Base-by-base conservation (phyloP, 2,888 invertebrate genomes). In the Epistrophella euchroma region DNA sequence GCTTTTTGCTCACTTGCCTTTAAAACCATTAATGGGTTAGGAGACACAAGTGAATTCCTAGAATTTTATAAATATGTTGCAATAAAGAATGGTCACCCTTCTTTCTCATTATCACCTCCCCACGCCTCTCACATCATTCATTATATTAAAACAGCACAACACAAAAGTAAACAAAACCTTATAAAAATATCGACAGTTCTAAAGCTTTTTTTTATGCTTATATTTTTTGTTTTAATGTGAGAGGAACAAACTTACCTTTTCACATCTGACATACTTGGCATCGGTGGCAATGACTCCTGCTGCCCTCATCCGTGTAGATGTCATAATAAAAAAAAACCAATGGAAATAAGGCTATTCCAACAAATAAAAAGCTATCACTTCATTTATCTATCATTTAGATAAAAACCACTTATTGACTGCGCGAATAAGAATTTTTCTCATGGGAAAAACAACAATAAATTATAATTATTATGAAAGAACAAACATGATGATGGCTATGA, bases 261-360 rank as follows among this genome's bases (percentile, higher is more conserved):
- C 86, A 56, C 86, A 86, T 78, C 86, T 78, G 82, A 86, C 86
- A 66, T 86, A 86, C 64, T 86, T 82, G 52, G 82, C 52, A 73
- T 58, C 74, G 17, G 25, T 70, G 32, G 70, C 55, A 70, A 73
- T n/a, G 43, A 73, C 19, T 74, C 77, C 81, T 73, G 76, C 25
- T 56, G 81, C 73, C 85, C 73, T 64, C 73, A 47, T 73, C 50
- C 68, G 35, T 22, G 35, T 68, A 28, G 35, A 52, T 52, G 68
- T 50, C 66, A 66, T 68, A 66, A 62, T 60, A 52, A 64, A 43
- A 73, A 22, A 68, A 66, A 56, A 58, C 40, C 35, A 70, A 22
- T 45, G 64, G 15, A 68, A 64, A 32, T 1, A 71, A 71, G 60
- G 62, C 71, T 50, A 74, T 83, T 77, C 76, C 81, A 66, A 77